Conservation (phyloP, 2,888 invertebrate genomes). For the Actias luna region DNA sequence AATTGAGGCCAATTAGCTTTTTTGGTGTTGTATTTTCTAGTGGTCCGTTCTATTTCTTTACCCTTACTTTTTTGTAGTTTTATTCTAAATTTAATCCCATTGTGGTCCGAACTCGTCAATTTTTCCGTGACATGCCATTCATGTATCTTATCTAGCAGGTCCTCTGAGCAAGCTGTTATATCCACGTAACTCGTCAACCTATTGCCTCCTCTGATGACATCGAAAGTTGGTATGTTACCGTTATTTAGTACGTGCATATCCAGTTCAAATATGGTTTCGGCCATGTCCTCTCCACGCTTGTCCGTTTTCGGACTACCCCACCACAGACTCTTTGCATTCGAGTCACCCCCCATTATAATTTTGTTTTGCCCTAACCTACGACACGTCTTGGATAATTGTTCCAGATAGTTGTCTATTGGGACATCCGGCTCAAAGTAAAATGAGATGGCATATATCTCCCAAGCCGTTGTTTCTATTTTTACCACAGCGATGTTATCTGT, state of each 20-base stretch:
- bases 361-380: too few relatives aligned
- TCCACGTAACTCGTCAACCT: not conserved
- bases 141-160: not conserved
- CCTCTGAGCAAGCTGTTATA: not conserved
- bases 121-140: not conserved
- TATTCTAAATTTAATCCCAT: too few relatives aligned
- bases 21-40: too few relatives aligned
- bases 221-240: not conserved
- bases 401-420: too few relatives aligned
- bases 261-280: not conserved
- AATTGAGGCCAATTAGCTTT: too few relatives aligned
- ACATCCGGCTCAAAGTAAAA: too few relatives aligned
- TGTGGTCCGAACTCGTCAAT: not conserved
- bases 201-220: not conserved
- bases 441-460: too few relatives aligned
- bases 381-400: too few relatives aligned
- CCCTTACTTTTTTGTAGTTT: too few relatives aligned
- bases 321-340: not conserved
- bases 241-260: not conserved
- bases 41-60: too few relatives aligned
- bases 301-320: not conserved
- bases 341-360: not conserved
- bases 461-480: too few relatives aligned
- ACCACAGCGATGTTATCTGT: too few relatives aligned
- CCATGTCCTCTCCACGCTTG: not conserved